Evolutionary conservation across 2,113 vertebrate genomes (phyloP), one percentile per base, ranked within the genome.

Genomic region (Anguilla japonica): DNA sequence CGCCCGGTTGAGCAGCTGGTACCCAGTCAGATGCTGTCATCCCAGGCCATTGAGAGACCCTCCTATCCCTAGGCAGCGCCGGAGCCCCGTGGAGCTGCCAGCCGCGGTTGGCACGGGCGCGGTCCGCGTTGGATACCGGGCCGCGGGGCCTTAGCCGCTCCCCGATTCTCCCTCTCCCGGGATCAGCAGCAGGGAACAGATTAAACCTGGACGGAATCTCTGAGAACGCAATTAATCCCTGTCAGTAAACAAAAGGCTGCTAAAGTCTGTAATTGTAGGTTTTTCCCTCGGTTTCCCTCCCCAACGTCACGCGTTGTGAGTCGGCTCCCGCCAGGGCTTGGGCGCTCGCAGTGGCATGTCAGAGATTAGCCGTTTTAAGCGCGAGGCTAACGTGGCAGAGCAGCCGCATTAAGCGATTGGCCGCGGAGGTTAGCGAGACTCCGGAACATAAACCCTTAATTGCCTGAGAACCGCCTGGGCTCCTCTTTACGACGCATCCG

Each of bases 391-490:
- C 18, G 60, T 8, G 60, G 22, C 20, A 88, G 86, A 88, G 83
- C 57, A 84, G 46, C 86, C 88, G 67, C 88, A 89, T 86, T 89
- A 89, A 91, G 83, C 84, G 71, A 88, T 81, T 71, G 34, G 88
- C 71, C 79, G 60, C 56, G 40, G 50, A 90, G 86, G 86, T 87
- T 90, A 85, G 34, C 93, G 90, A 93, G 83, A 92, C 91, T 92
- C 26, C 79, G 87, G 85, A 87, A 89, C 26, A 40, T 85, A 88
- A 90, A 91, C 90, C 90, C 91, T 89, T 91, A 90, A 91, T 90
- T 88, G 88, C 87, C 89, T 83, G 89, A 79, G 86, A 78, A 87
- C 87, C 71, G 83, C 56, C 41, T 63, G 79, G 83, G 81, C 79
- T 63, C 79, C 11, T 13, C 78, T 89, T 80, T 82, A 80, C 81